Evolutionary conservation across 2,888 invertebrate species (phyloP).

Genomic region (Belgica antarctica): DNA sequence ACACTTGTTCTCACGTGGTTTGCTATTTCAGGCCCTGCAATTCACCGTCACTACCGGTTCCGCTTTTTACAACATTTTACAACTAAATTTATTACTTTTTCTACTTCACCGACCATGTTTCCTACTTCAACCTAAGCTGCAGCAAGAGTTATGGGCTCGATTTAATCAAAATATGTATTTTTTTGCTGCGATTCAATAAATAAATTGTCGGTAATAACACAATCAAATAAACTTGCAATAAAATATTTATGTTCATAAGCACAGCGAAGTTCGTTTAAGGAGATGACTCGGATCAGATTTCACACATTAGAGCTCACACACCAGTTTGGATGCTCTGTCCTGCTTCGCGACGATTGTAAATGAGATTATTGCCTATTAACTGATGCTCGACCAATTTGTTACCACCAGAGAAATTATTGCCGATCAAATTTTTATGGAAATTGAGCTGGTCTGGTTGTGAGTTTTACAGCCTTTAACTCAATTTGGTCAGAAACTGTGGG

Average conservation of each 20-base stretch:
- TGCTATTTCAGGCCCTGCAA: neutral
- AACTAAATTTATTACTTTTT: neutral
- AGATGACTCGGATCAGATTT: conserved; percentile 38
- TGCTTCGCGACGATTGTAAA: conserved; percentile 1
- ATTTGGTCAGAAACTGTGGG: too few relatives aligned
- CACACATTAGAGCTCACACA: conserved; percentile 37
- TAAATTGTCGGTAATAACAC: conserved; percentile 36
- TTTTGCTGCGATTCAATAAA: conserved; percentile 28
- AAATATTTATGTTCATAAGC: conserved; percentile 36
- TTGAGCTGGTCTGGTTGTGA: too few relatives aligned
- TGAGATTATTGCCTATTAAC: neutral
- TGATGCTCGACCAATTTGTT: neutral
- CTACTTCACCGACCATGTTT: conserved; percentile 3
- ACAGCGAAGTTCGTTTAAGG: neutral
- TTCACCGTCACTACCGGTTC: neutral
- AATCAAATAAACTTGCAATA: conserved; percentile 42
- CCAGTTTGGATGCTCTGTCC: neutral
- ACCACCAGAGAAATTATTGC: neutral
- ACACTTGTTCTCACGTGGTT: neutral
- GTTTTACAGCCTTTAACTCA: too few relatives aligned
- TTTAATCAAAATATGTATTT: conserved; percentile 3
- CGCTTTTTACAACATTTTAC: neutral
- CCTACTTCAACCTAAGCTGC: conserved; percentile 23
- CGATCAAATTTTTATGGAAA: conserved; percentile 5
- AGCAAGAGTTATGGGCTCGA: conserved; percentile 18